These are phyloP conservation scores for Melanchra persicariae DNA, from an alignment of 2,888 invertebrate species.

Conservation along the genomic window DNA sequence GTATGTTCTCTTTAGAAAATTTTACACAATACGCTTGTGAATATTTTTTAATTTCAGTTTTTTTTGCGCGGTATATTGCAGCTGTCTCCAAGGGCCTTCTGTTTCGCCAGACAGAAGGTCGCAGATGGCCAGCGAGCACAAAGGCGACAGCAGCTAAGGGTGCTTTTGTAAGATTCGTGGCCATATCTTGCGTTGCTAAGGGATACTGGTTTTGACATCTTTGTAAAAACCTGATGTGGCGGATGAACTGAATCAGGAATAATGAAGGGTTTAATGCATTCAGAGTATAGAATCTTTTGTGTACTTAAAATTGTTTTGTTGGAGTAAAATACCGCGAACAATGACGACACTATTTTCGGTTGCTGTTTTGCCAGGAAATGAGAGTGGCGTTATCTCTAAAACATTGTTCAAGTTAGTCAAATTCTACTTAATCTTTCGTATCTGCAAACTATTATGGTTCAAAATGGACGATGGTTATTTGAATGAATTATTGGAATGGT, in stretches of 20 bases:
- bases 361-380: conserved; percentile 9
- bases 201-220: conserved; percentile 35
- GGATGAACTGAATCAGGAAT: not conserved
- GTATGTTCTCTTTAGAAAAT: conserved; percentile 23
- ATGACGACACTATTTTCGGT: not conserved
- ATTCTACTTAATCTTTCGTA: not conserved
- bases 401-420: not conserved
- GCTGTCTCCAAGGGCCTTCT: conserved; percentile 51
- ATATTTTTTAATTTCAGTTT: conserved; percentile 33
- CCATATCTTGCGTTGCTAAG: conserved; percentile 30
- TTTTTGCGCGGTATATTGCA: conserved; percentile 38
- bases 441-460: not conserved
- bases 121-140: conserved; percentile 52
- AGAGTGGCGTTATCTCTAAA: conserved; percentile 11
- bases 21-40: conserved; percentile 32
- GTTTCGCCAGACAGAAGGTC: conserved; percentile 47
- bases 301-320: not conserved
- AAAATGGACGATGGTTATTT: no score
- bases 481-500: no score
- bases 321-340: not conserved
- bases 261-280: not conserved
- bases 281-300: not conserved
- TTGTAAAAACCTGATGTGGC: conserved; percentile 18
- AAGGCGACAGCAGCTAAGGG: conserved; percentile 51
- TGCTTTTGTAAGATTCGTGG: conserved; percentile 42